Base-by-base conservation (phyloP, 2,888 invertebrate species). In the Cyaniris semiargus region DNA sequence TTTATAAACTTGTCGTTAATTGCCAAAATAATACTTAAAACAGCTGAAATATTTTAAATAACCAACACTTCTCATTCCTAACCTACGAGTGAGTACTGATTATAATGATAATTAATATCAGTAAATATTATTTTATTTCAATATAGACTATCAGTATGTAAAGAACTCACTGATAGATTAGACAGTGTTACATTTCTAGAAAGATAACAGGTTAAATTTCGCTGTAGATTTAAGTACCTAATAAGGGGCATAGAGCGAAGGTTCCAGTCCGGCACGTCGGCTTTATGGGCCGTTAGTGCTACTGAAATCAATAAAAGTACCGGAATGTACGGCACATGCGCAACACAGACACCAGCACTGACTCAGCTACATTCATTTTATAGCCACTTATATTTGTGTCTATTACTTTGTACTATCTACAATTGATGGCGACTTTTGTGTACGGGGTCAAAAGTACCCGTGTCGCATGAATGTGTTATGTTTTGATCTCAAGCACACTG, bases 251-350 rank as follows among this genome's bases (percentile, higher is more conserved):
- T 89, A 86, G 89, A 90, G 89, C 87, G 86, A 88, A 89, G 88
- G 87, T 88, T 89, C 86, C 90, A 86, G 93, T 90, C 91, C 91
- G 86, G 92, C 90, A 92, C 92, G 92, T 91, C 92, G 92, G 88
- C 86, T 90, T 90, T 92, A 94, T 94, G 90, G 94, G 90, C 94
- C 95, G 95, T 95, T 95, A 95, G 94, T 94, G 95, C 95, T 95
- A 95, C 95, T 95, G 95, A 95, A 95, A 95, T 95, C 95, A 95
- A 95, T 95, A 95, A 95, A 95, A 95, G 95, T 94, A 89, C 92
- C 90, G 88, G 94, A 94, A 94, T 94, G 93, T 92, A 92, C 93
- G 89, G 94, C 94, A 89, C 94, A 94, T 94, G 94, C 94, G 94
- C 94, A 88, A 82, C 88, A 83, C 84, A 85, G 83, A 84, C 85